Conservation (phyloP, 2,113 vertebrate species). For the Gymnorhina tibicen region DNA sequence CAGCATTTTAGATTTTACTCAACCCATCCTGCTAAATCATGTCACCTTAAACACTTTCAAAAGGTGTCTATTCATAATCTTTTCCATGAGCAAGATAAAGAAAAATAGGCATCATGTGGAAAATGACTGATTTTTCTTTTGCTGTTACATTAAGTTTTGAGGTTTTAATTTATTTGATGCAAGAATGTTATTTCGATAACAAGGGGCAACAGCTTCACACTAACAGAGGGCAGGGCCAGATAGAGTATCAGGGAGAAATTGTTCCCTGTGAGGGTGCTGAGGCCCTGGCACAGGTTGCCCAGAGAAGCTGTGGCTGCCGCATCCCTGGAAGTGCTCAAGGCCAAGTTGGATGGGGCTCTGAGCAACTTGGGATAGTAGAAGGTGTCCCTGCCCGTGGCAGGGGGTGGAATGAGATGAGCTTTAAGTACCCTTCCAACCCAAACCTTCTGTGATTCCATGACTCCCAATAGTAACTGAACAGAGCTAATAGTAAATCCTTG, state of each 20-base stretch:
- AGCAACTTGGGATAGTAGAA: not conserved
- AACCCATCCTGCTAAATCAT: not conserved
- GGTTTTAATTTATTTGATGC: not conserved
- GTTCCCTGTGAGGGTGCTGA: not conserved
- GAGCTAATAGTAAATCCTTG: not conserved
- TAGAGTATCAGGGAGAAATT: not conserved
- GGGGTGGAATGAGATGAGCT: not conserved
- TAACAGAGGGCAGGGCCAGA: not conserved
- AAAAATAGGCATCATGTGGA: not conserved
- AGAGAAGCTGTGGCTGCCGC: not conserved
- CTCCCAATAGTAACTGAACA: not conserved
- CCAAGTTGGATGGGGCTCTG: accelerated
- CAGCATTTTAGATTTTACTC: not conserved
- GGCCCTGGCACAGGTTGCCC: not conserved
- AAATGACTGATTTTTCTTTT: accelerated
- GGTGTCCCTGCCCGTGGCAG: not conserved
- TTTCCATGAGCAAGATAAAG: not conserved
- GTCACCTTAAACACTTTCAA: not conserved
- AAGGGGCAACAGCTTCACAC: not conserved
- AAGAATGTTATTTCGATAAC: not conserved
- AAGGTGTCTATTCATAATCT: not conserved
- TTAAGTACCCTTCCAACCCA: not conserved
- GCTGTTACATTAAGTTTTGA: not conserved
- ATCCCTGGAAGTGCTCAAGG: not conserved
- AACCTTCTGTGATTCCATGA: not conserved